These are phyloP conservation scores for Lynx canadensis DNA, from an alignment of 2,113 vertebrate species.

Conservation along the genomic window DNA sequence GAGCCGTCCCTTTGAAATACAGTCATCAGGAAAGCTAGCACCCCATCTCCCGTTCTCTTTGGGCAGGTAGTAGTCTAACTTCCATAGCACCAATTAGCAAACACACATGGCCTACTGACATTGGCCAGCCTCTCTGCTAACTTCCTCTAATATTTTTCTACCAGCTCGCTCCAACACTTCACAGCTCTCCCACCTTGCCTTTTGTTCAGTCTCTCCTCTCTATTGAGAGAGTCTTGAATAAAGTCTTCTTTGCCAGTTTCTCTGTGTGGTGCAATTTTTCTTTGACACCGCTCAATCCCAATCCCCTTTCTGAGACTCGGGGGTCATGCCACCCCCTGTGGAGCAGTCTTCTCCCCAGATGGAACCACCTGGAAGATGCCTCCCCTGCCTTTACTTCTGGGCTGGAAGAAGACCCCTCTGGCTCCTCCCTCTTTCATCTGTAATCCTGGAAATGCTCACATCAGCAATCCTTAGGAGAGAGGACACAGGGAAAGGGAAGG, in stretches of 20 bases:
- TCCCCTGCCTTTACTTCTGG: neutral
- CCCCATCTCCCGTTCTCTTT: neutral
- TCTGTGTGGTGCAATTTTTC: neutral
- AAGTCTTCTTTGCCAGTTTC: neutral
- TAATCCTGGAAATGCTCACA: neutral
- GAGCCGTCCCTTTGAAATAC: neutral
- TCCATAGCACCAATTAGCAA: neutral
- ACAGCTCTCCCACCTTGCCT: neutral
- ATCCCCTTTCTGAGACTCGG: neutral
- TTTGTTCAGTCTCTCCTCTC: neutral
- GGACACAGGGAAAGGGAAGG: neutral
- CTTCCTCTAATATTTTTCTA: neutral
- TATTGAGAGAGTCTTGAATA: neutral
- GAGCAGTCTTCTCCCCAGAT: neutral
- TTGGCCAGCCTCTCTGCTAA: fast-evolving
- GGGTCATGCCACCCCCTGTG: neutral
- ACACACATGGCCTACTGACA: neutral
- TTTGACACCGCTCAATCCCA: neutral
- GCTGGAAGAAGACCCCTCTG: neutral
- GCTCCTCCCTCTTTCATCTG: neutral
- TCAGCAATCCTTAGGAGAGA: neutral
- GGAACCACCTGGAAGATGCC: neutral
- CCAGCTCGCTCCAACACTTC: neutral
- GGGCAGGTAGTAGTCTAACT: neutral
- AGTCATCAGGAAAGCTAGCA: neutral